These are phyloP conservation scores for Centropyge bicolor DNA, from an alignment of 2,797 vertebrate genomes.

Conservation along the genomic window DNA sequence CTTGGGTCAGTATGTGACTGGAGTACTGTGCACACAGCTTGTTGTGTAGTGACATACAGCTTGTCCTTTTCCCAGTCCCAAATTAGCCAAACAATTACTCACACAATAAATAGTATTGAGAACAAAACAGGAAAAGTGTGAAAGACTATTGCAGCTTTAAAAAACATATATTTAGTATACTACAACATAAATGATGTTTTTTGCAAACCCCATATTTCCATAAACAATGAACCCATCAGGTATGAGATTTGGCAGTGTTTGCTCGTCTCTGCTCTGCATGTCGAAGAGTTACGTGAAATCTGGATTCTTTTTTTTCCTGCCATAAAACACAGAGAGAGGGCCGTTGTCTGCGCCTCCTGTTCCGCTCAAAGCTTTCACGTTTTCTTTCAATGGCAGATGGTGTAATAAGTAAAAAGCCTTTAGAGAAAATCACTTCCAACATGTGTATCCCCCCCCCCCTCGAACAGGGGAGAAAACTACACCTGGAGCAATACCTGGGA, in stretches of 20 bases:
- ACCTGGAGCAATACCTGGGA: constrained; percentile 21
- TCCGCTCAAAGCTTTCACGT: constrained; percentile 18
- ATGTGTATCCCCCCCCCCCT: constrained; percentile 12
- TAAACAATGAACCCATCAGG: neutral
- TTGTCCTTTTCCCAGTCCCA: constrained; percentile 74
- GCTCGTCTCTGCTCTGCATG: neutral
- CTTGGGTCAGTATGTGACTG: constrained; percentile 68
- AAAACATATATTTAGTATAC: neutral
- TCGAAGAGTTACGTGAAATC: too few relatives aligned
- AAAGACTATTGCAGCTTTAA: neutral
- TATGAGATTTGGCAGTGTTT: neutral
- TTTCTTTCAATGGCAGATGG: constrained; percentile 34
- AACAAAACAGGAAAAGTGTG: constrained; percentile 12
- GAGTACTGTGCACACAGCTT: constrained; percentile 58
- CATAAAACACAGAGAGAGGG: neutral
- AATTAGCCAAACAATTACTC: constrained; percentile 65
- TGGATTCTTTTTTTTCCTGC: neutral
- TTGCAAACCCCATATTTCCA: too few relatives aligned
- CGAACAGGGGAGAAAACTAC: constrained; percentile 26
- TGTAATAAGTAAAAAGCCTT: constrained; percentile 34
- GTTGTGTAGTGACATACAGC: constrained; percentile 67
- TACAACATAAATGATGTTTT: neutral
- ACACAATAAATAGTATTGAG: constrained; percentile 31
- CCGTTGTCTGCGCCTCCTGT: neutral
- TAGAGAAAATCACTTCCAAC: constrained; percentile 26